Base-by-base conservation (phyloP, 2,113 vertebrate species). In the Scomber colias region DNA sequence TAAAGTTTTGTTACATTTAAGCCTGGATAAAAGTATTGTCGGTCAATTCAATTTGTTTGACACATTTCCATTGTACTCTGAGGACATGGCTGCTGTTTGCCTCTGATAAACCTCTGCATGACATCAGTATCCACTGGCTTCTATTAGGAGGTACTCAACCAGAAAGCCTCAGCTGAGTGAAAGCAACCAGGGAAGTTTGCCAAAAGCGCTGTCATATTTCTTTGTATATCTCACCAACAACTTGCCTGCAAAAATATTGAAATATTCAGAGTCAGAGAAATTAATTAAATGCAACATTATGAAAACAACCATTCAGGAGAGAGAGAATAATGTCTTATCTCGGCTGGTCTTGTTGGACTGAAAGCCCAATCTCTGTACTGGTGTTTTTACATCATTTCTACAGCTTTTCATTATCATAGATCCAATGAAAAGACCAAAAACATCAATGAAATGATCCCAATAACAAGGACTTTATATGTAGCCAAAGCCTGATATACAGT, bases 81-180 rank as follows among this genome's bases (percentile, higher is more conserved):
- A 84, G 73, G 70, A 68, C 68, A 80, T 63, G 57, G 87, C 57
- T 81, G 70, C 84, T 87, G 86, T 83, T 77, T 67, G 67, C 50
- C 55, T 59, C 48, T 67, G 84, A 89, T 85, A 87, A 85, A 84
- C 71, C 74, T 77, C 74, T 64, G 54, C 62, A 62, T 44, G 71
- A 71, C 73, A 89, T 73, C 71, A 51, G 59, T 84, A 44, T 67
- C 71, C 7, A 27, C 54, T 55, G 79, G 67, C 61, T 86, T 82
- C 68, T 84, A 66, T 84, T 69, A 74, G 73, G 78, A 83, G 27
- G 17, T 24, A 8, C 30, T 53, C 75, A 24, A 57, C 40, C 67
- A 72, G 55, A 81, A 68, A 62, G 24, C 55, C 40, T 75, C 13
- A 60, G 60, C n/a, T 15, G 9, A 65, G 12, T 66, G 54, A 40